phyloP scores from a whole-genome alignment of 2,797 vertebrate genomes.

The Neosilurus mollespiculum region DNA sequence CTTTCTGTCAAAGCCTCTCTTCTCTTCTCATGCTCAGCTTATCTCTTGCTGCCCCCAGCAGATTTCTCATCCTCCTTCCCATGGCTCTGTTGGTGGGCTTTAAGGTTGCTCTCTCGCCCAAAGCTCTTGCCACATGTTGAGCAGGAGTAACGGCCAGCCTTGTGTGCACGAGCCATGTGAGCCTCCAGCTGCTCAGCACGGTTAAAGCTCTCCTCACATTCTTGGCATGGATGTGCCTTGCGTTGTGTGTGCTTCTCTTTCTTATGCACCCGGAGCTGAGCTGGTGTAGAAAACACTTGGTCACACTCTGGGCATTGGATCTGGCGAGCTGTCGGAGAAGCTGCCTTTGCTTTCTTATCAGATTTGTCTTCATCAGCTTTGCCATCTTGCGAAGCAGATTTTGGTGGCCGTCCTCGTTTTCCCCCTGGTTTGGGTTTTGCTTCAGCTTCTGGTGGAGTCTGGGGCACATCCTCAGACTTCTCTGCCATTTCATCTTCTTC shows the following conservation, averaged over 20 bases:
- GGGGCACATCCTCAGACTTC: conserved; percentile 52
- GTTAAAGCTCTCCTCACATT: conserved; percentile 79
- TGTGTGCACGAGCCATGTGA: conserved; percentile 73
- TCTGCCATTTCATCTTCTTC: conserved; percentile 59
- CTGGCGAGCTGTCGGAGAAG: conserved; percentile 56
- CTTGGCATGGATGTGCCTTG: conserved; percentile 74
- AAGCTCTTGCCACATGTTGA: conserved; percentile 78
- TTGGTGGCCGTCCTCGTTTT: conserved; percentile 63
- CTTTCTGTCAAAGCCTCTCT: conserved; percentile 18
- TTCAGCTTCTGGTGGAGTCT: conserved; percentile 49
- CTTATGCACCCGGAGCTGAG: conserved; percentile 73
- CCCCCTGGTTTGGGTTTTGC: conserved; percentile 65
- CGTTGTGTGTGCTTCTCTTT: conserved; percentile 76
- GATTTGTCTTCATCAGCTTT: conserved; percentile 56
- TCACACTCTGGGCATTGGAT: conserved; percentile 77
- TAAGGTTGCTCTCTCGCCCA: conserved; percentile 77
- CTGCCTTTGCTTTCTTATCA: conserved; percentile 66
- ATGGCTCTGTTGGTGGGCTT: conserved; percentile 74
- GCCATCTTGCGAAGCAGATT: conserved; percentile 56
- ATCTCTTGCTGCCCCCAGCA: conserved; percentile 70
- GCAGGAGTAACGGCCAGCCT: conserved; percentile 73
- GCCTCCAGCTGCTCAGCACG: conserved; percentile 76
- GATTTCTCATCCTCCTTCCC: conserved; percentile 66
- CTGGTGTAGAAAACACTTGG: conserved; percentile 64
- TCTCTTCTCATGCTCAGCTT: conserved; percentile 59